Conservation (phyloP, 2,888 invertebrate genomes). For the Endotricha flammealis region DNA sequence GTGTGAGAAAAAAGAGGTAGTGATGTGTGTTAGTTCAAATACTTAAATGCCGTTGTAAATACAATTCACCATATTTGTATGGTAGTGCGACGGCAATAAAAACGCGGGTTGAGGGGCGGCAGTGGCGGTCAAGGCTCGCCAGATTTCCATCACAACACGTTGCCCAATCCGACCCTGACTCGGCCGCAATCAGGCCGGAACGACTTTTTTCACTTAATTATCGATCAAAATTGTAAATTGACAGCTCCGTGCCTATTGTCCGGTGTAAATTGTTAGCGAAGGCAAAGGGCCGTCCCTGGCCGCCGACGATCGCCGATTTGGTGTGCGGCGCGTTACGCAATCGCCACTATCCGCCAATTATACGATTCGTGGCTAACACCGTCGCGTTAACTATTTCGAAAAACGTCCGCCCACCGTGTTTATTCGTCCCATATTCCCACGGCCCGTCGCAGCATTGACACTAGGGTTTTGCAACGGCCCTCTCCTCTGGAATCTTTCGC, state of each 20-base stretch:
- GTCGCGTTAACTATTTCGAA: conserved; percentile 28
- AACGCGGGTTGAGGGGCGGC: conserved; percentile 59
- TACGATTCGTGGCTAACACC: conserved; percentile 6
- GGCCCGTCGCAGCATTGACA: conserved; percentile 46
- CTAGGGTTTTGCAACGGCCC: conserved; percentile 48
- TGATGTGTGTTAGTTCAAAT: no score
- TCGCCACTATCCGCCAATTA: background rate
- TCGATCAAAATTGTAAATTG: conserved; percentile 41
- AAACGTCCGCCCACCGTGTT: conserved; percentile 45
- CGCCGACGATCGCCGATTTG: background rate
- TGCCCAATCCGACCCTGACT: conserved; percentile 72
- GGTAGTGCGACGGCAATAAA: conserved; percentile 29
- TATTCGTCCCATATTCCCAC: conserved; percentile 62
- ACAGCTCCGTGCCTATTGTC: conserved; percentile 4
- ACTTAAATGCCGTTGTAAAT: conserved; percentile 31
- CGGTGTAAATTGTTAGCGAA: conserved; percentile 6
- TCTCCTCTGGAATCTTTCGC: conserved; percentile 48
- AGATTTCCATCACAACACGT: conserved; percentile 58
- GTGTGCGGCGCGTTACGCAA: background rate
- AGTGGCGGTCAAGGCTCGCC: conserved; percentile 57
- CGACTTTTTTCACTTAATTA: conserved; percentile 63
- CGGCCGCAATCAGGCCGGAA: conserved; percentile 70
- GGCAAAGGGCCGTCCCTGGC: background rate
- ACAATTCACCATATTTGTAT: background rate
- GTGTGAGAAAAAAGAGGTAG: no score